Conservation (phyloP, 92 coral and sea anemone genomes). For the Plumapathes pennacea region DNA sequence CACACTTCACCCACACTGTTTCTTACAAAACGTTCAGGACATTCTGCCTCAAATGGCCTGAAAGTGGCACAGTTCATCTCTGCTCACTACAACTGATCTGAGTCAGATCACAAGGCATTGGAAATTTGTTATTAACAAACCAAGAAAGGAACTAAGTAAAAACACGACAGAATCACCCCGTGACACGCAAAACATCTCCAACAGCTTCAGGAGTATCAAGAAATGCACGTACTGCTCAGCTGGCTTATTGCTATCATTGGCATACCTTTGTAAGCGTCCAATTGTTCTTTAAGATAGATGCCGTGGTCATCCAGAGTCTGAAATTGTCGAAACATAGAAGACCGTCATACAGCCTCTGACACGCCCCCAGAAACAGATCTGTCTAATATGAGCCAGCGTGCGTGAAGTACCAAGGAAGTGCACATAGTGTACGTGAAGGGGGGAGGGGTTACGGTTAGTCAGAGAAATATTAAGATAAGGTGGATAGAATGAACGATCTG, state of each 20-base stretch:
- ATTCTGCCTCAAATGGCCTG: too few relatives aligned
- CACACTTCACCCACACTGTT: too few relatives aligned
- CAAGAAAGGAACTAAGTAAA: too few relatives aligned
- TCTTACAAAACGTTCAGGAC: too few relatives aligned
- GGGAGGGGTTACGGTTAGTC: not conserved
- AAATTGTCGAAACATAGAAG: not conserved
- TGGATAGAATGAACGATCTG: too few relatives aligned
- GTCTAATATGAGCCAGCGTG: not conserved
- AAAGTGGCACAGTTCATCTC: too few relatives aligned
- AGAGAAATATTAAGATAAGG: too few relatives aligned
- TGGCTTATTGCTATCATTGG: not conserved
- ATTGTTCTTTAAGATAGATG: slow-evolving; percentile 72
- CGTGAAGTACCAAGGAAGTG: not conserved
- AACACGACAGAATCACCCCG: too few relatives aligned
- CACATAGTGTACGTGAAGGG: not conserved
- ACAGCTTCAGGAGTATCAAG: not conserved
- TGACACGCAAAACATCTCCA: too few relatives aligned
- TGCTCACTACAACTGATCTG: too few relatives aligned
- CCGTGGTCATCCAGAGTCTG: slow-evolving; percentile 84
- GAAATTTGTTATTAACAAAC: too few relatives aligned
- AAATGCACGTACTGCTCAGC: not conserved
- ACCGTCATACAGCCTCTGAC: not conserved
- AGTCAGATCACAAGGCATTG: too few relatives aligned
- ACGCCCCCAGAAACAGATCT: not conserved
- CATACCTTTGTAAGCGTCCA: slow-evolving; percentile 90